Conservation (phyloP, 2,888 invertebrate genomes). For the Oasisia sp. region DNA sequence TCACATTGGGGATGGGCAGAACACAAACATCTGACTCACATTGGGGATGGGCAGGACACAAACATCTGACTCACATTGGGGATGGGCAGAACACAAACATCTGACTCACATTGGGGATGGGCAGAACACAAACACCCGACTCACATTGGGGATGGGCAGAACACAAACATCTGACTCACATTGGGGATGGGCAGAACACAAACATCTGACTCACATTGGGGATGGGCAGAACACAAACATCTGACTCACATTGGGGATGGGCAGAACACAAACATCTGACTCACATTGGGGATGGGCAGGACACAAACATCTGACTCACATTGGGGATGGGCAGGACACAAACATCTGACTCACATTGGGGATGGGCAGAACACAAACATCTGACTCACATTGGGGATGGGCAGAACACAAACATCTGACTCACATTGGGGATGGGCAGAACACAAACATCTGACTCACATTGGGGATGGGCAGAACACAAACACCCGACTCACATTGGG, state of each 20-base stretch:
- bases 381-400: slow-evolving; percentile 59
- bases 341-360: slow-evolving; percentile 63
- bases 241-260: slow-evolving; percentile 59
- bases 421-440: slow-evolving; percentile 55
- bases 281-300: slow-evolving; percentile 54
- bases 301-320: no score
- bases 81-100: no score
- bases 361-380: no score
- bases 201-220: slow-evolving; percentile 63
- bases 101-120: slow-evolving; percentile 59
- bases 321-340: slow-evolving; percentile 62
- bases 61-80: slow-evolving; percentile 63
- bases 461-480: slow-evolving; percentile 50
- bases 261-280: no score
- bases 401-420: no score
- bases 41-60: slow-evolving; percentile 62
- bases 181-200: slow-evolving; percentile 50
- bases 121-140: no score
- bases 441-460: no score
- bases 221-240: no score
- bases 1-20: slow-evolving; percentile 55
- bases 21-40: no score
- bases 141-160: slow-evolving; percentile 55
- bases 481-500: slow-evolving; percentile 63
- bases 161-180: no score